Evolutionary conservation across 2,113 vertebrate species (phyloP), one percentile per base, ranked within the genome.

Genomic region (Xiphorhynchus elegans): DNA sequence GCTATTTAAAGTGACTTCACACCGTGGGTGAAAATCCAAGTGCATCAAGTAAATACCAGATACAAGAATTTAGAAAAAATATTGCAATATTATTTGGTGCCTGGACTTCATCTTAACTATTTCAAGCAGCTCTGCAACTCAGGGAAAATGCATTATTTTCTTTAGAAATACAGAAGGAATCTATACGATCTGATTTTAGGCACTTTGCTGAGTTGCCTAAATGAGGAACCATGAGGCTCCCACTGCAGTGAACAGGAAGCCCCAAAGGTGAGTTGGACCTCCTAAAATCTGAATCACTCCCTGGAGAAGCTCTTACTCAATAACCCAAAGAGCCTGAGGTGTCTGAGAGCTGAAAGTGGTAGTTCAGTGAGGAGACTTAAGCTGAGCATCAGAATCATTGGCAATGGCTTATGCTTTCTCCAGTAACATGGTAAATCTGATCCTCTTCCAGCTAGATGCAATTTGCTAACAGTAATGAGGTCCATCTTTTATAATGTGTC

Each of bases 381-480:
- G 56, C 1, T 47, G 76, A 78, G 31, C n/a, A 72, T 60, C 18
- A 63, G 20, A 37, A 74, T 20, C 50, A 39, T 19, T 64, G 37
- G 37, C 29, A 56, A 31, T 8, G 64, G 4, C 20, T 60, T 29
- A n/a, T 3, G 2, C n/a, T 50, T 63, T 55, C 68, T 87, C 20
- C 42, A 68, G 46, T 55, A 74, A 58, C 12, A 23, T 6, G 9
- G 12, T n/a, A 72, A 87, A 20, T 62, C 6, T 39, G 31, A 49
- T 53, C 49, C 31, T 44, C 26, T 67, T 64, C 58, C n/a, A 87
- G 29, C 5, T 13, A 78, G 25, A 49, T 6, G 3, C 21, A 82
- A 33, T 24, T 23, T 1, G 0, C 11, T n/a, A 63, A 17, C 24
- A 72, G 16, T 47, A 18, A 24, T 1, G 1, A 81, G 44, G 59